Evolutionary conservation across 2,888 invertebrate genomes (phyloP).

Genomic region (Aphodius sticticus): DNA sequence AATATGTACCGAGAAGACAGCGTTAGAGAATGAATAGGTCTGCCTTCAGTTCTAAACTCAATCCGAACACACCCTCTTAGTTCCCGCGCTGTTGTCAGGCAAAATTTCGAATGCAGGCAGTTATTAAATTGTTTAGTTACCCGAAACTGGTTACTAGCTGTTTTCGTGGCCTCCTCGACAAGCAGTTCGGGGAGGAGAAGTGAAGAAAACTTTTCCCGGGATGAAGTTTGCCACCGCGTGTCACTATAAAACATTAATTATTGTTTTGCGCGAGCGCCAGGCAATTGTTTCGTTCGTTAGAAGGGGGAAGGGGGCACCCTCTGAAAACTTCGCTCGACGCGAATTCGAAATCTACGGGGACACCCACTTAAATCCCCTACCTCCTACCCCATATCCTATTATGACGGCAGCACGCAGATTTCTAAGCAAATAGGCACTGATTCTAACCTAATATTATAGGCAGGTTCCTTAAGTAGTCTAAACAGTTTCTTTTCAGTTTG

Average conservation of each 20-base stretch:
- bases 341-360: not conserved
- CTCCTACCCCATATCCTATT: not conserved
- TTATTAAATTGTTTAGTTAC: not conserved
- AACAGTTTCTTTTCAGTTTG: too few relatives aligned
- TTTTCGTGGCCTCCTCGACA: too few relatives aligned
- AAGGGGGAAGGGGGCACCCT: not conserved
- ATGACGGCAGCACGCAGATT: constrained; percentile 5
- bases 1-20: not conserved
- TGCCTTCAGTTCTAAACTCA: not conserved
- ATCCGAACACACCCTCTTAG: not conserved
- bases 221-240: not conserved
- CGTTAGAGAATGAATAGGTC: not conserved
- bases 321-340: not conserved
- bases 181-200: too few relatives aligned
- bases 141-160: too few relatives aligned
- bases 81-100: not conserved
- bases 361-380: not conserved
- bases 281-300: not conserved
- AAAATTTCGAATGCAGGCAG: not conserved
- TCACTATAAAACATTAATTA: constrained; percentile 4
- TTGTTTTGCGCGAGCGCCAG: not conserved
- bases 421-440: not conserved
- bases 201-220: not conserved
- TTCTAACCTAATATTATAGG: too few relatives aligned
- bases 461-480: too few relatives aligned